Conservation (phyloP, 2,113 vertebrate species). For the Terrapene triunguis region DNA sequence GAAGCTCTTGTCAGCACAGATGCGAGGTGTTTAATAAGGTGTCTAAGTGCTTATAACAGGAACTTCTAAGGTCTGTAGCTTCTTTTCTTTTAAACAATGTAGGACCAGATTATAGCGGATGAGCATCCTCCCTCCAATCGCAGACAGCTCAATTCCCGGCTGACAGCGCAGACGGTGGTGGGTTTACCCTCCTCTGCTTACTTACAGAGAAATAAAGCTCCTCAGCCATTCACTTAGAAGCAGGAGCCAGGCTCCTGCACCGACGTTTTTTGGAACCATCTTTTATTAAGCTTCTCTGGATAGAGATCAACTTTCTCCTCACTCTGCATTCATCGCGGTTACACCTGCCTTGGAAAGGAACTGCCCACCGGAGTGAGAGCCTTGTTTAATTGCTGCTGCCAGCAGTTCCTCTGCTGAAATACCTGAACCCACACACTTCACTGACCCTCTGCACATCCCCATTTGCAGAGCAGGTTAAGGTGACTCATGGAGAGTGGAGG, state of each 20-base stretch:
- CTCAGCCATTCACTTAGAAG: background rate
- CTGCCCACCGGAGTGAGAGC: background rate
- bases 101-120: background rate
- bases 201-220: background rate
- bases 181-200: background rate
- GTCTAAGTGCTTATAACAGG: background rate
- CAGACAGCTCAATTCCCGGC: background rate
- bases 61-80: background rate
- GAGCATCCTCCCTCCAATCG: background rate
- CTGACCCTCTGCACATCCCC: background rate
- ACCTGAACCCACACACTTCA: background rate
- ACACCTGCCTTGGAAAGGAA: background rate
- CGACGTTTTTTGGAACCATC: background rate
- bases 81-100: background rate
- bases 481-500: background rate
- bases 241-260: background rate
- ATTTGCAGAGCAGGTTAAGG: background rate
- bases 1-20: constrained; percentile 19
- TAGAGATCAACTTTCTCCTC: background rate
- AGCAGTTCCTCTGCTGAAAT: background rate
- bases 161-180: background rate
- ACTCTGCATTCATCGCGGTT: background rate
- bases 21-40: constrained; percentile 4
- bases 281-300: background rate
- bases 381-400: background rate